Conservation (phyloP, 1,140 invertebrate species). For the Ceratina japonica region DNA sequence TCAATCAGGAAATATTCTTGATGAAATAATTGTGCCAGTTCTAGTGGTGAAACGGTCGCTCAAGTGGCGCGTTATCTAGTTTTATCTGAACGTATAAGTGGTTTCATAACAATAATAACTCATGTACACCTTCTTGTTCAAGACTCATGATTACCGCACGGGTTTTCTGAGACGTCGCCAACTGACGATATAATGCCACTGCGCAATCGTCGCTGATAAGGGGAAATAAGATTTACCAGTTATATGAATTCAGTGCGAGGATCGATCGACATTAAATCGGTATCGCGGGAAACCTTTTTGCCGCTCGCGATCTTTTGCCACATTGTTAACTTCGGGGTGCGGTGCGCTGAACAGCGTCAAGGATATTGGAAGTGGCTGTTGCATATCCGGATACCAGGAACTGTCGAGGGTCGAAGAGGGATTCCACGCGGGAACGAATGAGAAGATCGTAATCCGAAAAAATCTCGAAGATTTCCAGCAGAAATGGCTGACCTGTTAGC, state of each 20-base stretch:
- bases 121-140: slow-evolving; percentile 13
- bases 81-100: slow-evolving; percentile 44
- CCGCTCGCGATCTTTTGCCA: not conserved
- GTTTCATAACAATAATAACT: slow-evolving; percentile 42
- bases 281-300: slow-evolving; percentile 1
- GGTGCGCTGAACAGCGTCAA: not conserved
- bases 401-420: not conserved
- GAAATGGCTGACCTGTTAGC: slow-evolving; percentile 64
- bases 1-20: not conserved
- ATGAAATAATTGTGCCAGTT: not conserved
- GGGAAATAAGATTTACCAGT: slow-evolving; percentile 29
- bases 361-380: not conserved
- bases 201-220: slow-evolving; percentile 58
- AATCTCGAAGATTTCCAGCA: not conserved
- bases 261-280: slow-evolving; percentile 36
- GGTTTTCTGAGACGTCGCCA: slow-evolving; percentile 40
- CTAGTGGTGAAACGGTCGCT: not conserved
- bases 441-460: not conserved
- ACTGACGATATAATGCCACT: slow-evolving; percentile 12
- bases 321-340: too few species aligned
- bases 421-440: not conserved
- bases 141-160: not conserved
- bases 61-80: slow-evolving; percentile 42
- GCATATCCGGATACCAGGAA: not conserved
- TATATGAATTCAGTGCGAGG: slow-evolving; percentile 36